Conservation (phyloP, 2,113 vertebrate species). For the Callipepla squamata region DNA sequence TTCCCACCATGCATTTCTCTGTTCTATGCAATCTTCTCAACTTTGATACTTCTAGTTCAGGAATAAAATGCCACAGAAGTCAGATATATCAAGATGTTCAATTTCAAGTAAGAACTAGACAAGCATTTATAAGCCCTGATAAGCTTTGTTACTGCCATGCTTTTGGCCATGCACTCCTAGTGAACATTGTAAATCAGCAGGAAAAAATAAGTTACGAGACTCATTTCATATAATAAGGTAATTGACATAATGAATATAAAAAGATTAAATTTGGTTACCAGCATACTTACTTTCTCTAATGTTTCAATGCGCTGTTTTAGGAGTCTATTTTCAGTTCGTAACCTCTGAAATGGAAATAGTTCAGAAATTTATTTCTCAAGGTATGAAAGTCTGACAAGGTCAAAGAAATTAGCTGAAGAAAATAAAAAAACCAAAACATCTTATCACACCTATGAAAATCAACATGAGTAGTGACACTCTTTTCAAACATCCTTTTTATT, state of each 20-base stretch:
- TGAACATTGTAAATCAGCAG: not conserved
- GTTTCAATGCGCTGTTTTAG: conserved; percentile 98
- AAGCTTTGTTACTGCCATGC: not conserved
- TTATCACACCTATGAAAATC: not conserved
- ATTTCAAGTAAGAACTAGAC: not conserved
- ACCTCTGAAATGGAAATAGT: conserved; percentile 82
- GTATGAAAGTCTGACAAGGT: not conserved
- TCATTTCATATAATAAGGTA: not conserved
- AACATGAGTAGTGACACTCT: not conserved
- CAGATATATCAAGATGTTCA: not conserved
- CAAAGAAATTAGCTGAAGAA: not conserved
- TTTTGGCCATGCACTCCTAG: conserved; percentile 12
- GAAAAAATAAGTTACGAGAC: not conserved
- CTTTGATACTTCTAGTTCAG: conserved; percentile 13
- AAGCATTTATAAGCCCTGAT: not conserved
- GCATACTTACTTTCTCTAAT: conserved; percentile 93
- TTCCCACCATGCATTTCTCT: conserved; percentile 20
- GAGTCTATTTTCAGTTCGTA: conserved; percentile 95
- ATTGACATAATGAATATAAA: not conserved
- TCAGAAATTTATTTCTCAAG: conserved; percentile 8
- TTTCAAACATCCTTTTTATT: not conserved
- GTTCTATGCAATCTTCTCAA: not conserved
- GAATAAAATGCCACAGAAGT: not conserved
- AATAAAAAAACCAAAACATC: not conserved
- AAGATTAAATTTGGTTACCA: not conserved